Base-by-base conservation (phyloP, 1,140 invertebrate genomes). In the Tetramorium parvispinum region DNA sequence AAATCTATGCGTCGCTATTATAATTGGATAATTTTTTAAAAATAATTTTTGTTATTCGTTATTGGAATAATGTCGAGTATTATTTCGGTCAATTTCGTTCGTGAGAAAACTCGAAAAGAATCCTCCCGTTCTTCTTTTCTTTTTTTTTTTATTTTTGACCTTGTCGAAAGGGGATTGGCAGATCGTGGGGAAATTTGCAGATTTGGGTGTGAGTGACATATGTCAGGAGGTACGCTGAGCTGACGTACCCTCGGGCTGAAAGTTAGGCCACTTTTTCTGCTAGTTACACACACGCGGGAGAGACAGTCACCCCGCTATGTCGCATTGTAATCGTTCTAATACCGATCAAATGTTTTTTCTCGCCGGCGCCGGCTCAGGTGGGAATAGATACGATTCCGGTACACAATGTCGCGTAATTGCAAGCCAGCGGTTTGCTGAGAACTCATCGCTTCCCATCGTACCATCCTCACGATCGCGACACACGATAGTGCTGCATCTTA, bases 181-280 rank as follows among this genome's bases (percentile, higher is more conserved):
- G 83, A 85, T 77, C 82, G 81, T 66, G 63, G 82, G 85, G 85
- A 73, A 65, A 75, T 86, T 68, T 49, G 68, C 85, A 49, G 75
- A 86, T 88, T 77, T 53, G 77, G 85, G 71, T 87, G 78, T 88
- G 87, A 88, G 76, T 87, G 85, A 88, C 87, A 85, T 88, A 61
- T 88, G 87, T 88, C 87, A 88, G 61, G 63, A 51, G 85, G 49
- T 32, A 53, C 68, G 68, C 37, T 66, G 40, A 55, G 21, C 21
- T 71, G 27, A 21, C 21, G 40, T 37, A 85, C 75, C 71, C 83
- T 53, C 46, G 61, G 71, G 68, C 43, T n/a, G n/a, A 43, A 77
- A 78, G 73, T 77, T 83, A 49, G 68, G 79, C 68, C 79, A 83
- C 79, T 83, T 83, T 83, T 83, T 83, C 68, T 51, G 68, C 79